phyloP scores from a whole-genome alignment of 2,797 vertebrate species.

The Xerus rutilus region DNA sequence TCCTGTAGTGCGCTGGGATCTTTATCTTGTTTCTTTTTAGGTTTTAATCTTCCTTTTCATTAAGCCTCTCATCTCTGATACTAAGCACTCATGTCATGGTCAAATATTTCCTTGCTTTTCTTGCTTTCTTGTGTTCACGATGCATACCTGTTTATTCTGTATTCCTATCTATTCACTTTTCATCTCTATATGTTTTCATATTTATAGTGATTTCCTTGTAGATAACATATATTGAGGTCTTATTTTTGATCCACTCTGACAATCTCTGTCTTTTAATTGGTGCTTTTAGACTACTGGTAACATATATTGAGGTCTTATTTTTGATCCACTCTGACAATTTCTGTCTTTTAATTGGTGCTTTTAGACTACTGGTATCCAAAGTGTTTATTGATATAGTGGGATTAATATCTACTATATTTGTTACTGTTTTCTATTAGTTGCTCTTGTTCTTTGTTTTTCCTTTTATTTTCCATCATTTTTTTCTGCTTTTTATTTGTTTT shows the following conservation, averaged over 20 bases:
- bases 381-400: background rate
- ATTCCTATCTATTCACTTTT: background rate
- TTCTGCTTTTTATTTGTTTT: background rate
- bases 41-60: conserved; percentile 94
- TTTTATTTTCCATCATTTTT: background rate
- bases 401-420: background rate
- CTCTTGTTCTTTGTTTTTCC: background rate
- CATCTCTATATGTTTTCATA: background rate
- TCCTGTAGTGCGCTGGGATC: conserved; percentile 95
- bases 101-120: conserved; percentile 95
- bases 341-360: background rate
- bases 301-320: background rate
- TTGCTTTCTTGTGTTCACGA: conserved; percentile 89
- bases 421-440: background rate
- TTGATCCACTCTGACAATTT: background rate
- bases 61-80: conserved; percentile 94
- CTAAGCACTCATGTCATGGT: conserved; percentile 97
- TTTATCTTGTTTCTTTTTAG: conserved; percentile 91
- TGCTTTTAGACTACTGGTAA: background rate
- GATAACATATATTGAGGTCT: background rate
- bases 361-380: background rate
- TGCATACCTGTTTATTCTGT: no score
- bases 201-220: background rate
- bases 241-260: background rate
- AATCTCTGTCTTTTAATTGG: background rate